Base-by-base conservation (phyloP, 2,113 vertebrate genomes). In the Coryphaenoides rupestris region DNA sequence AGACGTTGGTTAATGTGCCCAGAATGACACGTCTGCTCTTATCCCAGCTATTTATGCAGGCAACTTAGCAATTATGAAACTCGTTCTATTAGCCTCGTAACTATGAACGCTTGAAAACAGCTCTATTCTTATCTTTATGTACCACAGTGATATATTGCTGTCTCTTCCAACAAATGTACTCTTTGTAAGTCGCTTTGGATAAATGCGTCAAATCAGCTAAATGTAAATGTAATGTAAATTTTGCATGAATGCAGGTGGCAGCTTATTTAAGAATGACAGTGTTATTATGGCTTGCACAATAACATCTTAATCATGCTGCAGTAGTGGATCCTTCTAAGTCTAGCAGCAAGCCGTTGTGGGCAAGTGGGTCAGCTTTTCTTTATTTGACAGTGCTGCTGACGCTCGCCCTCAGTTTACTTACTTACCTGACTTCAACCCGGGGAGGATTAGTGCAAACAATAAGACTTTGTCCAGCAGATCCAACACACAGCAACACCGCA, bases 341-440 rank as follows among this genome's bases (percentile, higher is more conserved):
- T 22, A 55, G 54, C 2, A 12, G 15, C 10, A 55, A 22, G 23
- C 23, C 1, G 23, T n/a, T n/a, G n/a, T 15, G 3, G 23, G 22
- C 6, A 57, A 57, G 15, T 57, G 55, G 52, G 62, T 69, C 66
- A 22, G 21, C 66, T 59, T 61, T 55, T 49, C 59, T 65, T 69
- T 66, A 66, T 70, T 60, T 79, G 72, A 21, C 61, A 73, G 63
- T 40, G 65, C 66, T 60, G n/a, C n/a, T n/a, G n/a, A 58, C 26
- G 60, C 58, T 65, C 53, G 19, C 66, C 19, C 56, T 55, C 5
- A 22, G 3, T 21, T n/a, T 22, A 16, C 23, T 22, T 17, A 19
- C n/a, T 21, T 16, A 19, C 53, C 13, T 12, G 3, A 21, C 17
- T 21, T 7, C 53, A 21, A 19, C 53, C 19, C 33, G 47, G 62